A percentile compares a stretch with the other conserved stretches of the same genome.
phyloP scores from a whole-genome alignment of 2,113 vertebrate species.

The Aleadryas rufinucha region DNA sequence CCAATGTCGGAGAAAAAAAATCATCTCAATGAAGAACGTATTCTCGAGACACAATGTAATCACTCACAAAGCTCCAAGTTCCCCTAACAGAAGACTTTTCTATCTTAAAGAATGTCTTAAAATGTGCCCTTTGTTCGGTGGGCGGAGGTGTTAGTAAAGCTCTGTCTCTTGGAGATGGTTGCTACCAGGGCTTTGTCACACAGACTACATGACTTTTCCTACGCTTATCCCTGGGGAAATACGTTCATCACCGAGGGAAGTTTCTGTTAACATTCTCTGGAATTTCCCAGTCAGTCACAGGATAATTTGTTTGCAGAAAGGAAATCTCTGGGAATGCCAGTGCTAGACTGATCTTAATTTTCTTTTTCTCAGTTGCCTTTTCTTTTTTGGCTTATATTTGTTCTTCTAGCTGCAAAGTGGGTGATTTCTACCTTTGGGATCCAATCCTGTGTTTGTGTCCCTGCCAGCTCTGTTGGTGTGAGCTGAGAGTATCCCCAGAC shows the following conservation, averaged over 20 bases:
- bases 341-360: not conserved
- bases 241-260: accelerated
- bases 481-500: not conserved
- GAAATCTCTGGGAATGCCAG: not conserved
- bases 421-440: not conserved
- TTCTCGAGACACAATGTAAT: not conserved
- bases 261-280: not conserved
- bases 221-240: not conserved
- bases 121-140: not conserved
- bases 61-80: not conserved
- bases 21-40: not conserved
- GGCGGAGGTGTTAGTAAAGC: not conserved
- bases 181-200: accelerated
- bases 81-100: not conserved
- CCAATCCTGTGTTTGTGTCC: not conserved
- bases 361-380: accelerated
- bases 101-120: not conserved
- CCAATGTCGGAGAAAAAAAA: not conserved
- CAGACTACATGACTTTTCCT: not conserved
- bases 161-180: not conserved
- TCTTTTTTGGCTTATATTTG: not conserved
- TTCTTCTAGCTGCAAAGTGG: not conserved
- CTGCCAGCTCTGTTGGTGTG: not conserved
- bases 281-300: not conserved
- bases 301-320: not conserved